phyloP scores from a whole-genome alignment of 1,140 invertebrate genomes.

The Lucilia cuprina region DNA sequence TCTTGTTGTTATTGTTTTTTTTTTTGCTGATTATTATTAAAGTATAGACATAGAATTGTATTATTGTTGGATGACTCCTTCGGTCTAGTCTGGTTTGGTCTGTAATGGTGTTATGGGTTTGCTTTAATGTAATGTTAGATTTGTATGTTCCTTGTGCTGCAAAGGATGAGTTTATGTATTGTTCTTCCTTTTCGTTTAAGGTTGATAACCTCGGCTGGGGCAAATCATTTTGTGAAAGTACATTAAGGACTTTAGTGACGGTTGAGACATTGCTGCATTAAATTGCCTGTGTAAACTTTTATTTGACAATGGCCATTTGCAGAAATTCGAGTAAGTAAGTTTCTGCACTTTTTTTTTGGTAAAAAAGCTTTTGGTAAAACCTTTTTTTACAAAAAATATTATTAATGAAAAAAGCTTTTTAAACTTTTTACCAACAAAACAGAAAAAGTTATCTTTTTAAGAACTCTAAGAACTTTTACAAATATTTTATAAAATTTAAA shows the following conservation, averaged over 20 bases:
- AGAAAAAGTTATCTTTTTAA: too few species aligned
- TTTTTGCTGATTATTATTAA: not conserved
- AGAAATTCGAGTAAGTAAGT: too few species aligned
- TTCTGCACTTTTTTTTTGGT: too few species aligned
- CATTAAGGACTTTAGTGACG: not conserved
- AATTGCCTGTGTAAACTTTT: too few species aligned
- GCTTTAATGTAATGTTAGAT: not conserved
- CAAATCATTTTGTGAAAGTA: constrained; percentile 2
- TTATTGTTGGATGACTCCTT: constrained; percentile 1
- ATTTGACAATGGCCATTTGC: too few species aligned
- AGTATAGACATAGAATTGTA: not conserved
- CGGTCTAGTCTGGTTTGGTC: not conserved
- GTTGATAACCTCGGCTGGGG: not conserved
- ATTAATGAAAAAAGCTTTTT: too few species aligned
- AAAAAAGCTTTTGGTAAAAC: too few species aligned
- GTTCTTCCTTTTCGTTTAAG: not conserved
- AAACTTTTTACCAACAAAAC: too few species aligned
- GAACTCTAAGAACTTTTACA: too few species aligned
- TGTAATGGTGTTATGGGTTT: not conserved
- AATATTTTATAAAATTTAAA: too few species aligned
- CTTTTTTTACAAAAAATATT: too few species aligned
- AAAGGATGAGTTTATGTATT: not conserved
- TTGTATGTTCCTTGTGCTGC: not conserved
- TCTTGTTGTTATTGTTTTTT: not conserved
- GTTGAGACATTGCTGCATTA: too few species aligned